Conservation (phyloP, 2,113 vertebrate species). For the Sinocyclocheilus grahami region DNA sequence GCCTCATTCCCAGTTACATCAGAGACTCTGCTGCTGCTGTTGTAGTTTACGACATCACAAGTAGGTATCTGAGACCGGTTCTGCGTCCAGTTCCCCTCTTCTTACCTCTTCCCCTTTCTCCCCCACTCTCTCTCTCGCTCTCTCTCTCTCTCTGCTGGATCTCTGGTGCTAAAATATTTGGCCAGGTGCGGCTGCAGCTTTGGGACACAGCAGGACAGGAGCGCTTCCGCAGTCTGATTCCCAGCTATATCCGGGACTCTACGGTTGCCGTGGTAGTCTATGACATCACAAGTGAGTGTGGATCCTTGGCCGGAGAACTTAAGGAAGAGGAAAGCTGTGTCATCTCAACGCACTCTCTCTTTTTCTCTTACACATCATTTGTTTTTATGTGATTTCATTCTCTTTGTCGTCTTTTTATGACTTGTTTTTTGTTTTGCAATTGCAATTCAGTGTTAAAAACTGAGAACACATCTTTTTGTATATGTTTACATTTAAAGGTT, state of each 20-base stretch:
- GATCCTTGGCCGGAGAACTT: slow-evolving; percentile 67
- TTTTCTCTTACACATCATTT: slow-evolving; percentile 6
- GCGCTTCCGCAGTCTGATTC: slow-evolving; percentile 92
- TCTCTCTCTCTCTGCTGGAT: slow-evolving; percentile 63
- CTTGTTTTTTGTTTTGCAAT: neutral
- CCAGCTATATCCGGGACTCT: slow-evolving; percentile 95
- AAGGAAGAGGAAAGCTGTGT: slow-evolving; percentile 30
- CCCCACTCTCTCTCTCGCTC: slow-evolving; percentile 36
- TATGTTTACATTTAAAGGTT: neutral
- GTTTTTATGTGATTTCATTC: slow-evolving; percentile 1
- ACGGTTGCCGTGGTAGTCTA: slow-evolving; percentile 92
- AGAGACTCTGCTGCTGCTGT: slow-evolving; percentile 97
- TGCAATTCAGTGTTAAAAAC: neutral
- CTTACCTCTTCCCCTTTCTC: slow-evolving; percentile 49
- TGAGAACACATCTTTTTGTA: neutral
- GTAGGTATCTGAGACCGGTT: slow-evolving; percentile 81
- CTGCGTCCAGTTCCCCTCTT: slow-evolving; percentile 63
- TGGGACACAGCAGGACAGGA: slow-evolving; percentile 94
- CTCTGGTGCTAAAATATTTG: slow-evolving; percentile 81
- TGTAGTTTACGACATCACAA: slow-evolving; percentile 99
- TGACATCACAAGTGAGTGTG: slow-evolving; percentile 96
- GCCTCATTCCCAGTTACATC: slow-evolving; percentile 99
- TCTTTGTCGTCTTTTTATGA: slow-evolving; percentile 5
- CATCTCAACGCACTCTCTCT: slow-evolving; percentile 23
- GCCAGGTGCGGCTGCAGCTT: slow-evolving; percentile 91